These are phyloP conservation scores for Hylaeus volcanicus DNA, from an alignment of 1,140 invertebrate species.

Conservation along the genomic window DNA sequence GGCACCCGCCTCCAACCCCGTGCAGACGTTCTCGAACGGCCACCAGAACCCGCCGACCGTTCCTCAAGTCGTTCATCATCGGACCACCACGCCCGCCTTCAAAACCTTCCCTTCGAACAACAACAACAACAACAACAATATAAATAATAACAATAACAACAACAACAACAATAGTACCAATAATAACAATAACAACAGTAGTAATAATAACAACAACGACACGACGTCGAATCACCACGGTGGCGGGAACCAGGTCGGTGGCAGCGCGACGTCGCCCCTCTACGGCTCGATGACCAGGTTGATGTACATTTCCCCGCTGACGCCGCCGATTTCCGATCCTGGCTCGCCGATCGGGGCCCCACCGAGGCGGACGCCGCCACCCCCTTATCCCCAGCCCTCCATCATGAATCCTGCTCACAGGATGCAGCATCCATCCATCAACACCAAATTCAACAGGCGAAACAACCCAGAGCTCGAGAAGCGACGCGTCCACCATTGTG, in stretches of 20 bases:
- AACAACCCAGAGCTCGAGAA: constrained; percentile 98
- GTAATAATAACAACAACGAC: constrained; percentile 74
- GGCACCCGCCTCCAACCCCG: constrained; percentile 62
- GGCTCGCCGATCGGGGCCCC: constrained; percentile 86
- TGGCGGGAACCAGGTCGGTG: constrained; percentile 74
- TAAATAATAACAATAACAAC: constrained; percentile 56
- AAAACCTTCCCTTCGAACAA: constrained; percentile 68
- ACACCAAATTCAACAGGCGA: constrained; percentile 91
- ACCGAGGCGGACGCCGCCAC: constrained; percentile 82
- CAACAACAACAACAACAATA: constrained; percentile 62
- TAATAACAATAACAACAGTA: constrained; percentile 58
- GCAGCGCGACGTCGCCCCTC: constrained; percentile 75
- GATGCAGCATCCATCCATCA: constrained; percentile 76
- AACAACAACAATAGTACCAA: constrained; percentile 62
- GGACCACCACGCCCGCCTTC: constrained; percentile 63
- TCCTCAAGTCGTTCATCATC: constrained; percentile 75
- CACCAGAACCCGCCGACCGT: constrained; percentile 57
- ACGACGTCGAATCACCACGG: constrained; percentile 69
- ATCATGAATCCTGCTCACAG: constrained; percentile 74
- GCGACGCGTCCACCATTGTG: constrained; percentile 95
- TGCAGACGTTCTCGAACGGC: constrained; percentile 71
- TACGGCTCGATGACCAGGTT: constrained; percentile 81
- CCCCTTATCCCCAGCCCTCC: constrained; percentile 82
- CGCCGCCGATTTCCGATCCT: constrained; percentile 91
- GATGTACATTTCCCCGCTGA: constrained; percentile 89